Percentiles rank a stretch among this genome's conserved stretches.
Evolutionary conservation across 2,797 vertebrate species (phyloP).

Genomic region (Sebastes diploproa): DNA sequence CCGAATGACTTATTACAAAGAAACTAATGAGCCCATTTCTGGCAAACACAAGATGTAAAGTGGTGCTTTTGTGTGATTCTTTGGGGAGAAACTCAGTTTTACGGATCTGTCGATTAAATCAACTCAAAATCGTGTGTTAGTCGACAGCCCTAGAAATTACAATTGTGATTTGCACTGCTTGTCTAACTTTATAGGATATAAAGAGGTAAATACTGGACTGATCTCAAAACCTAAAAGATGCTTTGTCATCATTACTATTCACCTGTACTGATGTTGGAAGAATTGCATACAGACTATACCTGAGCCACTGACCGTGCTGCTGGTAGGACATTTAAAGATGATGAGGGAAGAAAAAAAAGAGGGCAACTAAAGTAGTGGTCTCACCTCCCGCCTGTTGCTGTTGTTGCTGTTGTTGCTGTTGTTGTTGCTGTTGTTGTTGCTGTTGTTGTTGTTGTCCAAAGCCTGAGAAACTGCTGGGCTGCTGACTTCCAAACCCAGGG

Average conservation of each 20-base stretch:
- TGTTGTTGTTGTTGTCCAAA: conserved; percentile 79
- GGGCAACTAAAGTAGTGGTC: conserved; percentile 21
- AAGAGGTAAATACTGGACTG: not conserved
- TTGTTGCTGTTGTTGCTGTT: too few relatives aligned
- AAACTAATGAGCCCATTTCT: too few relatives aligned
- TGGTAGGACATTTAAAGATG: not conserved
- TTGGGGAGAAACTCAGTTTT: too few relatives aligned
- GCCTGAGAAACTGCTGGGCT: conserved; percentile 86
- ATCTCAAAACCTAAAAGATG: not conserved
- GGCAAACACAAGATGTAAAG: too few relatives aligned
- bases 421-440: accelerated
- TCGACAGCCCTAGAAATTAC: not conserved
- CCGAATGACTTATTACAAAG: too few relatives aligned
- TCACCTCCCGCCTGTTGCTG: conserved; percentile 78
- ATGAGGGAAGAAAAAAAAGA: not conserved
- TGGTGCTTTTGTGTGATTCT: too few relatives aligned
- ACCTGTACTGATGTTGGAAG: not conserved
- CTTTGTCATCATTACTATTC: not conserved
- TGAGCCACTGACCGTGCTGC: not conserved
- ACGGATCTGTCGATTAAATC: too few relatives aligned
- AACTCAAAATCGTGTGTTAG: too few relatives aligned
- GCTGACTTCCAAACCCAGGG: conserved; percentile 79
- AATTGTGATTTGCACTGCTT: not conserved
- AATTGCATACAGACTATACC: not conserved
- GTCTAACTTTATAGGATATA: not conserved